A percentile compares a stretch with the other conserved stretches of the same genome.
phyloP scores from a whole-genome alignment of 2,888 invertebrate species.

The Heliconius sara region DNA sequence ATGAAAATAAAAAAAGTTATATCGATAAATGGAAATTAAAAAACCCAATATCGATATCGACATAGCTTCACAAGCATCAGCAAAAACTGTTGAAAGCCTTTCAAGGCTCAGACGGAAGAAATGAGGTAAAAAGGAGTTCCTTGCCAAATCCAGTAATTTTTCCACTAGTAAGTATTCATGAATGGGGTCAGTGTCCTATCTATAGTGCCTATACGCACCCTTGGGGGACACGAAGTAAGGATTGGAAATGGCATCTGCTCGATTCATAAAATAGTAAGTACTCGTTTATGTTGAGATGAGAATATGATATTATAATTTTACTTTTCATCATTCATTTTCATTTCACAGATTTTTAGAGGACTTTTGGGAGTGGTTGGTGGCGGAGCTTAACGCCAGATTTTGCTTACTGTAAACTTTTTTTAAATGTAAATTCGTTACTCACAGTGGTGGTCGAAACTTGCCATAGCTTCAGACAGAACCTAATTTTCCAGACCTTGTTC shows the following conservation, averaged over 20 bases:
- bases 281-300: not conserved
- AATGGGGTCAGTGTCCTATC: conserved; percentile 11
- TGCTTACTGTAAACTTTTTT: no score
- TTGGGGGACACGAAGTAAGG: not conserved
- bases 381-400: no score
- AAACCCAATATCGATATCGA: conserved; percentile 1
- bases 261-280: no score
- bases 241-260: conserved; percentile 4
- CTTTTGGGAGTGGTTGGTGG: not conserved
- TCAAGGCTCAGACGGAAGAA: conserved; percentile 25
- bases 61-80: not conserved
- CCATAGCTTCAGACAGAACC: no score
- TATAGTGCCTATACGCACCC: not conserved
- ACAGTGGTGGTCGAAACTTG: no score
- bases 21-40: not conserved
- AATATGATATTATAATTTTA: not conserved
- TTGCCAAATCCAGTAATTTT: conserved; percentile 46
- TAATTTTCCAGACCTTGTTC: no score
- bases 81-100: not conserved
- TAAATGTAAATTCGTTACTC: no score
- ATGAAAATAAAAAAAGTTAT: not conserved
- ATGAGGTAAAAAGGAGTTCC: conserved; percentile 31
- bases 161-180: not conserved
- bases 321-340: not conserved
- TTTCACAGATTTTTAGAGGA: no score